Evolutionary conservation across 2,113 vertebrate genomes (phyloP).

Genomic region (Heteronetta atricapilla): DNA sequence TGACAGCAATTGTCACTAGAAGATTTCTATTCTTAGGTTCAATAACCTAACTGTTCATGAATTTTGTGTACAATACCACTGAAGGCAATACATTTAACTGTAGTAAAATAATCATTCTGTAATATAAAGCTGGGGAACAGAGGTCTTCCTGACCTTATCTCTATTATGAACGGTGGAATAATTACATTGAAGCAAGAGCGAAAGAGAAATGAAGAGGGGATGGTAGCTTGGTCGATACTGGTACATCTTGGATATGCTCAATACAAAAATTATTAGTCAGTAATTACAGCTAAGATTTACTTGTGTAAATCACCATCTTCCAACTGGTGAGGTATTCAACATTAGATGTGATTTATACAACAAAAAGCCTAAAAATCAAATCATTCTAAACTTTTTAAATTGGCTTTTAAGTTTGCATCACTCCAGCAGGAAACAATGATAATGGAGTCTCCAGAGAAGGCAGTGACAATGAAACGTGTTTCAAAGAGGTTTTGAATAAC

Average conservation of each 20-base stretch:
- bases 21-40: neutral
- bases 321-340: neutral
- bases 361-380: neutral
- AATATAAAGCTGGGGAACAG: neutral
- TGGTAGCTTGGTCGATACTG: neutral
- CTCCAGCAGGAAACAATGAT: neutral
- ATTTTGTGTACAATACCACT: neutral
- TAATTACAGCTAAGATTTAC: neutral
- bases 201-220: neutral
- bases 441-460: neutral
- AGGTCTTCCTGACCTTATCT: neutral
- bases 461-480: neutral
- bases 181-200: accelerated
- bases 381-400: neutral
- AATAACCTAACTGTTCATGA: neutral
- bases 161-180: neutral
- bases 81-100: neutral
- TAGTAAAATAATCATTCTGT: neutral
- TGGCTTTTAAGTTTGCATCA: neutral
- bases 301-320: neutral
- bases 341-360: neutral
- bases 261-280: neutral
- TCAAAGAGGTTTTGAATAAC: neutral
- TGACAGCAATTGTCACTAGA: neutral
- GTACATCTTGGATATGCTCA: neutral